Conservation (phyloP, 2,113 vertebrate genomes). For the Acinonyx jubatus region DNA sequence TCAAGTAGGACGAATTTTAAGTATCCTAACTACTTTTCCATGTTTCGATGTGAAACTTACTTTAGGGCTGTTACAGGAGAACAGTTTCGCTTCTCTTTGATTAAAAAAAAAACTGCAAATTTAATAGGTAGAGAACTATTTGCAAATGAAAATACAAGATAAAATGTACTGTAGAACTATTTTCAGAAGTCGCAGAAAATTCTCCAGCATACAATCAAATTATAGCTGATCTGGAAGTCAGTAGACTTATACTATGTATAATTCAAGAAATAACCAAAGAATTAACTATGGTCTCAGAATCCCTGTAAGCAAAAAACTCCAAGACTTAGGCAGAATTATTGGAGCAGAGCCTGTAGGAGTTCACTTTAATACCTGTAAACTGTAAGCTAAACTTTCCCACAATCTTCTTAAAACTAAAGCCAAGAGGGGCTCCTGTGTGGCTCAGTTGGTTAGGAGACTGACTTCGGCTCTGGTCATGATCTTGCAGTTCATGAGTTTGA, state of each 20-base stretch:
- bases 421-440: neutral
- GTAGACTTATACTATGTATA: conserved; percentile 57
- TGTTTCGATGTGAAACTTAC: neutral
- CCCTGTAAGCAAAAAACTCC: conserved; percentile 46
- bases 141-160: conserved; percentile 56
- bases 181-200: conserved; percentile 69
- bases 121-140: conserved; percentile 66
- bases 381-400: conserved; percentile 42
- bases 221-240: conserved; percentile 58
- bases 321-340: conserved; percentile 56
- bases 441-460: too few relatives aligned
- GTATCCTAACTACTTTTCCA: neutral
- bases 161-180: conserved; percentile 63
- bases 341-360: conserved; percentile 1
- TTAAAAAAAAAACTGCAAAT: neutral
- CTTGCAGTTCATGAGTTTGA: too few relatives aligned
- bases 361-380: conserved; percentile 69
- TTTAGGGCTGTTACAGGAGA: neutral
- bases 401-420: conserved; percentile 45
- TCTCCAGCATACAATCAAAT: conserved; percentile 57
- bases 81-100: neutral
- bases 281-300: conserved; percentile 68
- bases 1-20: conserved; percentile 11
- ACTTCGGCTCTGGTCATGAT: too few relatives aligned
- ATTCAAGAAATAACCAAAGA: conserved; percentile 69